A percentile compares a stretch with the other conserved stretches of the same genome.
These are phyloP conservation scores for Natator depressus DNA, from an alignment of 2,113 vertebrate genomes.

Conservation along the genomic window DNA sequence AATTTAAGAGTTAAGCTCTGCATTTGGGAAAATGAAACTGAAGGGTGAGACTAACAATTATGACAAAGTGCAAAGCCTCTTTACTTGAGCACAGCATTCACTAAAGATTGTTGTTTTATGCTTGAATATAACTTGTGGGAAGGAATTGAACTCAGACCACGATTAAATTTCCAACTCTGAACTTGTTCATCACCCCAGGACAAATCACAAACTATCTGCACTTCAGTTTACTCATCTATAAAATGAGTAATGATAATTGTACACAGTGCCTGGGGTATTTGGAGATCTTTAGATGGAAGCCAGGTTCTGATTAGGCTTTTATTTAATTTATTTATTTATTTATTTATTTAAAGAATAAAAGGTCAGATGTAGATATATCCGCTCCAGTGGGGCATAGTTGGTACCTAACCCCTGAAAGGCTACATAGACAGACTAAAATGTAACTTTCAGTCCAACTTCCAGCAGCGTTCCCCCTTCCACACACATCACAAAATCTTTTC, in stretches of 20 bases:
- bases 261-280: background rate
- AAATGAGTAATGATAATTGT: background rate
- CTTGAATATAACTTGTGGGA: background rate
- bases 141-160: background rate
- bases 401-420: too few species aligned
- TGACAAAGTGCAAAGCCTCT: background rate
- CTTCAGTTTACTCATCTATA: background rate
- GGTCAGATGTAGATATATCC: too few species aligned
- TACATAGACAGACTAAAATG: too few species aligned
- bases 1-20: too few species aligned
- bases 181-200: background rate
- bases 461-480: background rate
- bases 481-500: background rate
- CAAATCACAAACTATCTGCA: background rate
- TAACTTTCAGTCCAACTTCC: background rate
- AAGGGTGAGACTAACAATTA: background rate
- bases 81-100: background rate
- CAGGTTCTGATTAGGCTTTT: background rate
- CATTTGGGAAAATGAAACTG: background rate
- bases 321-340: background rate
- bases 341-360: background rate
- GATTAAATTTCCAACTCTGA: background rate
- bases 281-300: background rate
- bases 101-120: background rate
- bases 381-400: too few species aligned